These are phyloP conservation scores for Camarhynchus parvulus DNA, from an alignment of 2,113 vertebrate species.

Conservation along the genomic window DNA sequence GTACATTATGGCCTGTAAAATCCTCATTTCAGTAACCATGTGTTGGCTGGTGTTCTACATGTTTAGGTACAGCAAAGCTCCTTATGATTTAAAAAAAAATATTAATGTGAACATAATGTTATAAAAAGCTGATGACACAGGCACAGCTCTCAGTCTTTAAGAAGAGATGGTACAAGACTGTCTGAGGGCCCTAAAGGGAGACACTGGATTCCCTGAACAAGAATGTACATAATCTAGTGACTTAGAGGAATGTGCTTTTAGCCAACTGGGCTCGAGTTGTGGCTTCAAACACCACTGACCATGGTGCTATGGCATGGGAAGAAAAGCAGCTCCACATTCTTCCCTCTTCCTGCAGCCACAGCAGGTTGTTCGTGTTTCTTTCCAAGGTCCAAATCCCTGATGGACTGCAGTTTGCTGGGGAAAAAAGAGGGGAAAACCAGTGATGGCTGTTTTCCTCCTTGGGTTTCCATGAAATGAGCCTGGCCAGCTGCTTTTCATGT, in stretches of 20 bases:
- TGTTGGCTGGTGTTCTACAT: not conserved
- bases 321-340: not conserved
- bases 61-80: not conserved
- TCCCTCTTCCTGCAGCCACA: not conserved
- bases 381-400: no score
- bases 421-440: not conserved
- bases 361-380: not conserved
- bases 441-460: not conserved
- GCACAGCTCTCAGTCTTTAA: not conserved
- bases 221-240: not conserved
- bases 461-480: not conserved
- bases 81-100: not conserved
- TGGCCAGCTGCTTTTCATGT: fast-evolving
- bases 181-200: not conserved
- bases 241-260: not conserved
- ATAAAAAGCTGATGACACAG: not conserved
- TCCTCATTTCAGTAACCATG: not conserved
- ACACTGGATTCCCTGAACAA: not conserved
- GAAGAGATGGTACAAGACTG: not conserved
- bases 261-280: not conserved
- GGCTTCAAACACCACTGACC: not conserved
- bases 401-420: not conserved
- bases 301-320: not conserved
- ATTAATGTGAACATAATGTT: not conserved
- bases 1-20: not conserved